phyloP scores from a whole-genome alignment of 53 echinoderm and acorn worm genomes.

The Pentamera pediparva region DNA sequence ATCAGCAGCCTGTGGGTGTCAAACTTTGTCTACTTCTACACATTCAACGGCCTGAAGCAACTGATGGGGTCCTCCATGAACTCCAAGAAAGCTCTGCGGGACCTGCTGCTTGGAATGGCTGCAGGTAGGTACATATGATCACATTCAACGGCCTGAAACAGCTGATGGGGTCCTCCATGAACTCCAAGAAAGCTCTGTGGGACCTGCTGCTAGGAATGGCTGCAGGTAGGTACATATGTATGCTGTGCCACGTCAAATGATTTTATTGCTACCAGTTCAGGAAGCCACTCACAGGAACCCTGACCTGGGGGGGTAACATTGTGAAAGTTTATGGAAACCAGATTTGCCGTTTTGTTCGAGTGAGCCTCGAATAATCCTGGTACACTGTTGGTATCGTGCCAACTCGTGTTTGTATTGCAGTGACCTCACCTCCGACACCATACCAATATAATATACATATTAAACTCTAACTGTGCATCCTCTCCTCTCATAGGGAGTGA shows the following conservation, averaged over 20 bases:
- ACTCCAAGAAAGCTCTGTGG: slow-evolving; percentile 47
- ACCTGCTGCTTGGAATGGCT: slow-evolving; percentile 63
- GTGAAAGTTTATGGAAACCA: too few relatives aligned
- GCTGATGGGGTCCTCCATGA: slow-evolving; percentile 26
- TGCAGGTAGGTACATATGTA: slow-evolving; percentile 46
- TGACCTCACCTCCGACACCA: too few relatives aligned
- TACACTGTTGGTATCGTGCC: too few relatives aligned
- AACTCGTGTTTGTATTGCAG: too few relatives aligned
- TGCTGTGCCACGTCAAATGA: not conserved
- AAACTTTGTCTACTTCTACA: slow-evolving; percentile 97
- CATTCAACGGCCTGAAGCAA: slow-evolving; percentile 75
- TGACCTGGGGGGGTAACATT: too few relatives aligned
- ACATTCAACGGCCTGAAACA: slow-evolving; percentile 77
- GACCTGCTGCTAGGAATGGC: slow-evolving; percentile 70
- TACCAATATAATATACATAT: too few relatives aligned
- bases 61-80: slow-evolving; percentile 29
- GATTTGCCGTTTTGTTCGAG: too few relatives aligned
- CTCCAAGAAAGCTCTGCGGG: slow-evolving; percentile 53
- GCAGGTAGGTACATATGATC: slow-evolving; percentile 57
- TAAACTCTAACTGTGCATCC: too few relatives aligned
- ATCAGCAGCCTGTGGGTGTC: slow-evolving; percentile 87
- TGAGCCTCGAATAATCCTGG: too few relatives aligned
- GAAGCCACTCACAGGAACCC: too few relatives aligned
- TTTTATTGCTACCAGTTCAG: too few relatives aligned
- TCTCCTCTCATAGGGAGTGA: too few relatives aligned